phyloP scores from a whole-genome alignment of 2,888 invertebrate genomes.

The Hetaerina titia region DNA sequence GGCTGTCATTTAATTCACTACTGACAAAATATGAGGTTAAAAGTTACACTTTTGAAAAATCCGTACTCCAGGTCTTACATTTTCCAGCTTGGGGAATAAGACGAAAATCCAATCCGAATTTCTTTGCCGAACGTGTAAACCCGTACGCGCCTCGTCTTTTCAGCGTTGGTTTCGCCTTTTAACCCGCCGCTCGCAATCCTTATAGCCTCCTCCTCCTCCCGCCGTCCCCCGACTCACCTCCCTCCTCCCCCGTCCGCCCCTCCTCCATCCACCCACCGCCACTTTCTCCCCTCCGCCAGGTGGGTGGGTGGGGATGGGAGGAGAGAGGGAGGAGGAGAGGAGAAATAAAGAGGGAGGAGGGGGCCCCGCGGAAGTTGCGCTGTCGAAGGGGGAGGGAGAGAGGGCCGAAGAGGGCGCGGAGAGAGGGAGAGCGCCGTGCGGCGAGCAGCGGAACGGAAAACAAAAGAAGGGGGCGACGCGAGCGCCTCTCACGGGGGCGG shows the following conservation, averaged over 20 bases:
- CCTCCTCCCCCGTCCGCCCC: neutral
- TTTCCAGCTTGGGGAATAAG: neutral
- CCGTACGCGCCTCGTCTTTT: neutral
- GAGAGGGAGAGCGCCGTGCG: constrained; percentile 12
- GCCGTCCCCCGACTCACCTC: neutral
- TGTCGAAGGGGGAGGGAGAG: neutral
- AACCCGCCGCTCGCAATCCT: constrained; percentile 32
- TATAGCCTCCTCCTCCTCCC: neutral
- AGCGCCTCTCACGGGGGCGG: constrained; percentile 41
- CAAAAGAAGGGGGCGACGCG: constrained; percentile 45
- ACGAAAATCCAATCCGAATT: neutral
- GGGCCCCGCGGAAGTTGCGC: constrained; percentile 33
- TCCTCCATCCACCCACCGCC: neutral
- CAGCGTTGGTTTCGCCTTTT: neutral
- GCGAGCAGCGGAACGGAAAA: constrained; percentile 49
- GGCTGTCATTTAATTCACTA: neutral
- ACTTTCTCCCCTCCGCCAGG: constrained; percentile 30
- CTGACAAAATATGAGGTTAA: neutral
- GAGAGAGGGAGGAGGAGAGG: neutral
- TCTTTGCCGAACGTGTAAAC: constrained; percentile 1
- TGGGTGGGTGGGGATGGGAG: neutral
- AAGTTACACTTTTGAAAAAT: constrained; percentile 4
- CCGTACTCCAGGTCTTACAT: neutral
- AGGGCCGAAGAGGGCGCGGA: neutral
- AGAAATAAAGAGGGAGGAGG: neutral